Conservation (phyloP, 2,113 vertebrate species). For the Polypterus bichir region DNA sequence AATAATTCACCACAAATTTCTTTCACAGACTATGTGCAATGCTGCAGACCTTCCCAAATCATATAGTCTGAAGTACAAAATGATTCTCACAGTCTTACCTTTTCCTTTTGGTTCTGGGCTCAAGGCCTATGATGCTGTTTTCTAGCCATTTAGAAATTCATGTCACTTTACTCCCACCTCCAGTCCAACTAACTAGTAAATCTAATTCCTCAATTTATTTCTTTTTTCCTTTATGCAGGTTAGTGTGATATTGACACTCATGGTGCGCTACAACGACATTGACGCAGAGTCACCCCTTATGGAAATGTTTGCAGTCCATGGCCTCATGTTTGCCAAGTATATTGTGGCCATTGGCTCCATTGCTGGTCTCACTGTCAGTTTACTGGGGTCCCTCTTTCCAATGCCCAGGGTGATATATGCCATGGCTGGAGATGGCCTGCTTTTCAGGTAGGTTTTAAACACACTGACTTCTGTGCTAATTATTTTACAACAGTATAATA, state of each 20-base stretch:
- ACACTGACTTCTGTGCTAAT: neutral
- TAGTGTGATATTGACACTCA: conserved; percentile 83
- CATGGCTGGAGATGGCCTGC: conserved; percentile 87
- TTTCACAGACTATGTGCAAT: too few species aligned
- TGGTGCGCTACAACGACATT: conserved; percentile 83
- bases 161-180: too few species aligned
- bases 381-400: conserved; percentile 89
- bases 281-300: conserved; percentile 88
- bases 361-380: conserved; percentile 79
- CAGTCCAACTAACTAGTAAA: too few species aligned
- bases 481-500: neutral
- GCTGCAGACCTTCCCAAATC: too few species aligned
- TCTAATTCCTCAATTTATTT: conserved; percentile 4
- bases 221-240: conserved; percentile 51
- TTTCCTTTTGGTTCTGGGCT: too few species aligned
- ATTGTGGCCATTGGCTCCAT: conserved; percentile 76
- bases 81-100: too few species aligned
- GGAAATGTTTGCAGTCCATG: conserved; percentile 89
- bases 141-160: too few species aligned
- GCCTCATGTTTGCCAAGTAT: conserved; percentile 81
- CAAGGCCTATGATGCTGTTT: too few species aligned
- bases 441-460: conserved; percentile 72
- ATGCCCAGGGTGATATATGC: conserved; percentile 94
- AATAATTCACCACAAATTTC: too few species aligned
- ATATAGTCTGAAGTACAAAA: too few species aligned